These are phyloP conservation scores for Falco punctatus DNA, from an alignment of 2,113 vertebrate species.

Conservation along the genomic window DNA sequence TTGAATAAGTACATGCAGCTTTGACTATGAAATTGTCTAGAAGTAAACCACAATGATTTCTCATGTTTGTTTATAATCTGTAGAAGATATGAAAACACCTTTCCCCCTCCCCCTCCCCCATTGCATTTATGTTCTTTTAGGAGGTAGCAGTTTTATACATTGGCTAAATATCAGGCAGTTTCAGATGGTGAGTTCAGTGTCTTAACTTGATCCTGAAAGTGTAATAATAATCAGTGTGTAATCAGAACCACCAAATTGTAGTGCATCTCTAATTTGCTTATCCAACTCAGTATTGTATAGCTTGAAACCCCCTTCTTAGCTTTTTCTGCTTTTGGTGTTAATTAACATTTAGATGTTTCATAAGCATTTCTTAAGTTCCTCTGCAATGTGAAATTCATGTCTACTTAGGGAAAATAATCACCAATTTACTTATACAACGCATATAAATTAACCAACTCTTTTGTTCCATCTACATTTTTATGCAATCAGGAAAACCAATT, in stretches of 20 bases:
- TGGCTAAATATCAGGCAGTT: neutral
- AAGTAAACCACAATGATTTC: neutral
- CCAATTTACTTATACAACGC: neutral
- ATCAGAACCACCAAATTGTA: neutral
- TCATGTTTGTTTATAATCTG: neutral
- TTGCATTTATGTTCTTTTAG: neutral
- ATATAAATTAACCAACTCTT: neutral
- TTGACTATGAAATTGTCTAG: neutral
- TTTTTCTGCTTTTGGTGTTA: neutral
- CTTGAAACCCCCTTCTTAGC: neutral
- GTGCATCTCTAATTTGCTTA: neutral
- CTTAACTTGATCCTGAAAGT: neutral
- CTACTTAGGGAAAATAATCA: neutral
- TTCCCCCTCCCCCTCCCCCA: neutral
- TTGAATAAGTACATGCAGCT: neutral
- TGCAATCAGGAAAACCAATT: neutral
- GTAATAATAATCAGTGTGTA: neutral
- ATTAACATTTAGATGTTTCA: neutral
- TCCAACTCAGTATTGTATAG: neutral
- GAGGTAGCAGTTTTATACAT: neutral
- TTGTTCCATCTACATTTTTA: neutral
- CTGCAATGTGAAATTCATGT: neutral
- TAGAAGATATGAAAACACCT: neutral
- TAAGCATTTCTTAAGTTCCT: neutral
- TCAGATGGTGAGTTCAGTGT: neutral